Percentiles rank a stretch among this genome's conserved stretches.
phyloP scores from a whole-genome alignment of 2,888 invertebrate genomes.

The Bruchidius siliquastri region DNA sequence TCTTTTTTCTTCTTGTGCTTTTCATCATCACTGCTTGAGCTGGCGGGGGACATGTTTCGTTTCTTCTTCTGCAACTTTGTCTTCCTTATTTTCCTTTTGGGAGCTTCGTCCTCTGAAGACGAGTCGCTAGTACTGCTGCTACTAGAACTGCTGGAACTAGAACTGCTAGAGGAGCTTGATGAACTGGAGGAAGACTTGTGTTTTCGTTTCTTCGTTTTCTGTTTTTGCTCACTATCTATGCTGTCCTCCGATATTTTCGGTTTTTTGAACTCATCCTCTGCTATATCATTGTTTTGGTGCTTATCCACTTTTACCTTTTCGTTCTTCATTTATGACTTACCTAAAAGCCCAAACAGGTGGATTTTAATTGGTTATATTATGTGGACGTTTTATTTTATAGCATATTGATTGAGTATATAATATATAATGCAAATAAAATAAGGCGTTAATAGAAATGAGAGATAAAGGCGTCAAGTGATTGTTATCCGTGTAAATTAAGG shows the following conservation, averaged over 20 bases:
- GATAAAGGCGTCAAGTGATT: not conserved
- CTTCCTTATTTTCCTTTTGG: constrained; percentile 7
- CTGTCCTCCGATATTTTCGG: constrained; percentile 8
- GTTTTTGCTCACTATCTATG: constrained; percentile 8
- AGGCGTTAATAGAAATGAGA: not conserved
- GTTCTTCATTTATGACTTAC: not conserved
- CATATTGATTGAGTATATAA: too few relatives aligned
- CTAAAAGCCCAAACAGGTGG: not conserved
- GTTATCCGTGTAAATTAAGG: not conserved
- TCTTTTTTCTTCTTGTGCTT: constrained; percentile 13
- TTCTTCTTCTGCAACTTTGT: constrained; percentile 4
- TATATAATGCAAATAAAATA: not conserved
- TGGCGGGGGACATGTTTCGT: constrained; percentile 6
- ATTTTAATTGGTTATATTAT: not conserved
- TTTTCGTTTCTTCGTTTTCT: constrained; percentile 7
- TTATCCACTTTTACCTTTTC: not conserved
- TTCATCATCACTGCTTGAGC: constrained; percentile 10
- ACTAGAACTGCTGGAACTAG: constrained; percentile 7
- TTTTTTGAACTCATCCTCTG: constrained; percentile 5
- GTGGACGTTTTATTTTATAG: not conserved
- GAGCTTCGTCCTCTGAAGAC: not conserved
- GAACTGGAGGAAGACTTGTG: constrained; percentile 3
- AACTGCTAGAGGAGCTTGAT: constrained; percentile 8
- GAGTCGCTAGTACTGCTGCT: constrained; percentile 5
- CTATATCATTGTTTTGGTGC: constrained; percentile 3